A percentile compares a stretch with the other conserved stretches of the same genome.
phyloP scores from a whole-genome alignment of 2,113 vertebrate genomes.

The Addax nasomaculatus region DNA sequence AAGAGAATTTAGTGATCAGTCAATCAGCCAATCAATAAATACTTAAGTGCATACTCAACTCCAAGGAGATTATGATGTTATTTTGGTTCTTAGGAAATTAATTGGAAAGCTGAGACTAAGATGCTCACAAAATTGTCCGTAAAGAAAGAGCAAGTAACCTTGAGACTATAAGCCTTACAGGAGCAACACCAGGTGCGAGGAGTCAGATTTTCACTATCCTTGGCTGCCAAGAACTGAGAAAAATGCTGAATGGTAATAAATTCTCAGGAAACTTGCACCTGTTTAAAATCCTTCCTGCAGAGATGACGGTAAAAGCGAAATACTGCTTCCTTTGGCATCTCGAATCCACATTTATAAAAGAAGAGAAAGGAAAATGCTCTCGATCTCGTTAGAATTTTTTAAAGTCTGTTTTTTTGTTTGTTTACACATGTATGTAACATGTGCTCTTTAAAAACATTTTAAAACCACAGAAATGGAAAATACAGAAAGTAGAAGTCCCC shows the following conservation, averaged over 20 bases:
- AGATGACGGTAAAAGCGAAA: neutral
- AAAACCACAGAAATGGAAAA: neutral
- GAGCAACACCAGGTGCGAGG: neutral
- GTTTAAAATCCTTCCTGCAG: neutral
- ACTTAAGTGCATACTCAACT: neutral
- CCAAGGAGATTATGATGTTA: neutral
- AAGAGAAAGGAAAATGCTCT: constrained; percentile 9
- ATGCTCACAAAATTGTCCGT: neutral
- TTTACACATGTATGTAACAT: constrained; percentile 1
- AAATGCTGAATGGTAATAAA: neutral
- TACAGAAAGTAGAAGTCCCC: neutral
- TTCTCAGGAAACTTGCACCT: neutral
- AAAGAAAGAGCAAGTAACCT: neutral
- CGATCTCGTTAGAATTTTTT: neutral
- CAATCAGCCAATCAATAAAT: neutral
- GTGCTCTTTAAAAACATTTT: constrained; percentile 18
- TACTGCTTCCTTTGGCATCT: neutral
- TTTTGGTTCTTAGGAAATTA: constrained; percentile 24
- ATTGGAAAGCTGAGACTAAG: neutral
- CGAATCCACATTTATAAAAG: neutral
- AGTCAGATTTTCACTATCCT: neutral
- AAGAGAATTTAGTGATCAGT: neutral
- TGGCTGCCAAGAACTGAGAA: neutral
- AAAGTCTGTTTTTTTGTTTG: neutral
- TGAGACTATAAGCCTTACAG: neutral